Conservation (phyloP, 2,113 vertebrate species). For the Halichoerus grypus region DNA sequence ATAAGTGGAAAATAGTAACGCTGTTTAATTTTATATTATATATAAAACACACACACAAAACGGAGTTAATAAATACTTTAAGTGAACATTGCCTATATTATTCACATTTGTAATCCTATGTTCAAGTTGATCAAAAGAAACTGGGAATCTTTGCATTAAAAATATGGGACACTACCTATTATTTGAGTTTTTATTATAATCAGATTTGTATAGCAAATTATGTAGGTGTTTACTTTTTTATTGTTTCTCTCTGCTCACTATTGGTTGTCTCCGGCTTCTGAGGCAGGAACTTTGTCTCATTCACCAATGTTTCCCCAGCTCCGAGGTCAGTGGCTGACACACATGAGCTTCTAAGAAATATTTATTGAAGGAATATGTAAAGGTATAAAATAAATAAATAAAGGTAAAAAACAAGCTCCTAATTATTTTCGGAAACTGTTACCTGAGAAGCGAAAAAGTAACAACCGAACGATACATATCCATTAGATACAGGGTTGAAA, state of each 20-base stretch:
- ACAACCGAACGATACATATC: not conserved
- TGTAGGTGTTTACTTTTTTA: not conserved
- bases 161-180: not conserved
- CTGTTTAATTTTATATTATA: not conserved
- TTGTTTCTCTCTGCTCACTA: not conserved
- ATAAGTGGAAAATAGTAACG: not conserved
- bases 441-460: not conserved
- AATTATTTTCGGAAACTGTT: conserved; percentile 3
- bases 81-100: not conserved
- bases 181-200: conserved; percentile 16
- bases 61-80: not conserved
- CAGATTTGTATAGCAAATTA: not conserved
- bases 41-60: not conserved
- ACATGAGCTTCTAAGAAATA: conserved; percentile 8
- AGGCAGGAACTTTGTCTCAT: not conserved
- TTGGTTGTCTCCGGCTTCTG: not conserved
- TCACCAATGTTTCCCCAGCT: not conserved
- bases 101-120: not conserved
- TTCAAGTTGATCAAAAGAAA: conserved; percentile 38
- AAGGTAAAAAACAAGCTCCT: not conserved
- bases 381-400: not conserved
- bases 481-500: not conserved
- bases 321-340: not conserved
- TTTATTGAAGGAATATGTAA: conserved; percentile 11
- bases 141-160: not conserved